Evolutionary conservation across 2,113 vertebrate genomes (phyloP).

Genomic region (Oryzias javanicus): DNA sequence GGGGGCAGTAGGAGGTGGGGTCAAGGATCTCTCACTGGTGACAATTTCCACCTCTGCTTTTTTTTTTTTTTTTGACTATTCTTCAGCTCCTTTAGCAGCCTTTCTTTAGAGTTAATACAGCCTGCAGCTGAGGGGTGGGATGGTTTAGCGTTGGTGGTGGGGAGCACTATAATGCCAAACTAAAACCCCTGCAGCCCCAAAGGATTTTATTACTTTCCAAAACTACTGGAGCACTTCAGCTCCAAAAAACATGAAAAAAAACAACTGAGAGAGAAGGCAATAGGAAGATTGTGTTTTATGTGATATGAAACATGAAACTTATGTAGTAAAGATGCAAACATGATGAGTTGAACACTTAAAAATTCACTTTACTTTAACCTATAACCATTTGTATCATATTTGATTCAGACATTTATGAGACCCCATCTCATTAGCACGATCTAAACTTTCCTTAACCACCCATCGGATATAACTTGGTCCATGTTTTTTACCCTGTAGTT

Average conservation of each 20-base stretch:
- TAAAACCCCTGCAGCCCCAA: conserved; percentile 46
- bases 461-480: too few species aligned
- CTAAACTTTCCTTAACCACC: too few species aligned
- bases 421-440: too few species aligned
- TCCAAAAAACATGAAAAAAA: conserved; percentile 21
- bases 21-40: conserved; percentile 64
- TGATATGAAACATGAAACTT: conserved; percentile 6
- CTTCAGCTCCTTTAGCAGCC: conserved; percentile 50
- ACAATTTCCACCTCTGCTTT: conserved; percentile 74
- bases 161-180: conserved; percentile 71
- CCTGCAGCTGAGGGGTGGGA: conserved; percentile 63
- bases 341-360: too few species aligned
- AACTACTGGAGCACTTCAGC: conserved; percentile 49
- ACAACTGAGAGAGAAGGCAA: conserved; percentile 2
- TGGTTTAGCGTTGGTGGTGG: conserved; percentile 75
- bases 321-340: too few species aligned
- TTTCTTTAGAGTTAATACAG: conserved; percentile 74
- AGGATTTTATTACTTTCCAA: conserved; percentile 48
- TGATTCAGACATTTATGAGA: too few species aligned
- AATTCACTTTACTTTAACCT: too few species aligned
- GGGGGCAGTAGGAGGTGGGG: conserved; percentile 8
- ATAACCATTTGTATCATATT: too few species aligned
- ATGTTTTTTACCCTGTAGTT: too few species aligned
- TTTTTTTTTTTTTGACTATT: conserved; percentile 56
- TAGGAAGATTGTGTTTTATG: background rate